Evolutionary conservation across 2,113 vertebrate genomes (phyloP).

Genomic region (Serinus canaria): DNA sequence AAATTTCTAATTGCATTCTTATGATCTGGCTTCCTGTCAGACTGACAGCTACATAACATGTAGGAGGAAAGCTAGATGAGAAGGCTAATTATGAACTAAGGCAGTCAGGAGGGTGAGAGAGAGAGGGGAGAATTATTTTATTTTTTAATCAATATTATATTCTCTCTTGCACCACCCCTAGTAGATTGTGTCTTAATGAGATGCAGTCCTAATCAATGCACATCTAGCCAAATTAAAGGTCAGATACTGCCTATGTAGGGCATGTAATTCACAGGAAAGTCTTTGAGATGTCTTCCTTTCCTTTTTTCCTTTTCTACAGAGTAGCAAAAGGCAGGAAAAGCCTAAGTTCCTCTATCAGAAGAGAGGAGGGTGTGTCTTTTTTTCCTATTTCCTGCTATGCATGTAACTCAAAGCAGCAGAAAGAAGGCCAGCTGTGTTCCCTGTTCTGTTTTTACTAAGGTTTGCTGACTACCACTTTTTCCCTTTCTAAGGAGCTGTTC

Average conservation of each 20-base stretch:
- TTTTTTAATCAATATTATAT: constrained; percentile 54
- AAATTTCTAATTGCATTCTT: constrained; percentile 44
- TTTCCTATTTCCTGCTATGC: background rate
- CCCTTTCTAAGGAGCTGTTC: background rate
- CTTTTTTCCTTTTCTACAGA: background rate
- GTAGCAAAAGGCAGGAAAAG: background rate
- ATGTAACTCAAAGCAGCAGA: background rate
- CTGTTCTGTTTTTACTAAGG: background rate
- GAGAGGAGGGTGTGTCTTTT: background rate
- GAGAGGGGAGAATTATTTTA: constrained; percentile 14
- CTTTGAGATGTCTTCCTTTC: background rate
- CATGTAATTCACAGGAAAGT: background rate
- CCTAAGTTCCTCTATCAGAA: background rate
- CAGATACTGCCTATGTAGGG: background rate
- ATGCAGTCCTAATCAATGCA: constrained; percentile 20
- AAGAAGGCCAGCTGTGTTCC: background rate
- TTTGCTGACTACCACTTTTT: background rate
- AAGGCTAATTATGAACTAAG: constrained; percentile 39
- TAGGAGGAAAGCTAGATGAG: constrained; percentile 15
- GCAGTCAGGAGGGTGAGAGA: background rate
- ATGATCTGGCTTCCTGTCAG: background rate
- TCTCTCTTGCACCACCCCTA: background rate
- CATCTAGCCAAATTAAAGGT: constrained; percentile 38
- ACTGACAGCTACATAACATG: background rate
- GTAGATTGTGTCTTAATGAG: constrained; percentile 33